Evolutionary conservation across 1,140 invertebrate genomes (phyloP).

Genomic region (Belonocnema kinseyi): DNA sequence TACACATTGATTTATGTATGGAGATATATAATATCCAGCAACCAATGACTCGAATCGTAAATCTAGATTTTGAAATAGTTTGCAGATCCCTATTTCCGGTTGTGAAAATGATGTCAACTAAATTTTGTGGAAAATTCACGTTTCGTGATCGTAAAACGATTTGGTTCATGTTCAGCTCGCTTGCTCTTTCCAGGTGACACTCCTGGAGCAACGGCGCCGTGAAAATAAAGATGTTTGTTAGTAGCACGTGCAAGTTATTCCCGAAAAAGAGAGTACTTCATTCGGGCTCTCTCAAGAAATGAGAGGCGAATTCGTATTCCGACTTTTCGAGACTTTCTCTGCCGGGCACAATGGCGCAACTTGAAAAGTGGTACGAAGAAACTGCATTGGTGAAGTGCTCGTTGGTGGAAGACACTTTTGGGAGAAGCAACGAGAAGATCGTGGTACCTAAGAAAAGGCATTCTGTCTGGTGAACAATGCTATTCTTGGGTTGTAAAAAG

Average conservation of each 20-base stretch:
- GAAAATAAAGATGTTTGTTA: not conserved
- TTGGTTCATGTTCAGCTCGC: not conserved
- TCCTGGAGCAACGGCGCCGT: not conserved
- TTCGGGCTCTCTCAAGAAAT: not conserved
- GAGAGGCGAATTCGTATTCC: slow-evolving; percentile 15
- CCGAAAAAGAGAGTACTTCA: not conserved
- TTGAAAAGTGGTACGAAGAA: slow-evolving; percentile 19
- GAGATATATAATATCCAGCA: too few relatives aligned
- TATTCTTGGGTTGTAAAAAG: slow-evolving; percentile 22
- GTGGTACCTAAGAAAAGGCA: slow-evolving; percentile 24
- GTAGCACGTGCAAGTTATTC: not conserved
- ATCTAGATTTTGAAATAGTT: not conserved
- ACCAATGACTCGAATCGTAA: too few relatives aligned
- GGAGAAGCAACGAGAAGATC: slow-evolving; percentile 23
- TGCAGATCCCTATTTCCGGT: not conserved
- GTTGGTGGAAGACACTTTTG: slow-evolving; percentile 40
- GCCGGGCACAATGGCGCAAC: slow-evolving; percentile 10
- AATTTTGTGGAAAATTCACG: not conserved
- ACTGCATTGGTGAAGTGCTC: slow-evolving; percentile 33
- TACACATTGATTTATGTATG: too few relatives aligned
- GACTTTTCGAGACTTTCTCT: slow-evolving; percentile 18
- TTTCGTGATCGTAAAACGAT: not conserved
- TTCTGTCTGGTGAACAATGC: slow-evolving; percentile 8
- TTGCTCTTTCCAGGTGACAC: not conserved
- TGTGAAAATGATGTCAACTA: not conserved